Evolutionary conservation across 2,797 vertebrate species (phyloP), one percentile per base, ranked within the genome.

Genomic region (Zonotrichia albicollis): DNA sequence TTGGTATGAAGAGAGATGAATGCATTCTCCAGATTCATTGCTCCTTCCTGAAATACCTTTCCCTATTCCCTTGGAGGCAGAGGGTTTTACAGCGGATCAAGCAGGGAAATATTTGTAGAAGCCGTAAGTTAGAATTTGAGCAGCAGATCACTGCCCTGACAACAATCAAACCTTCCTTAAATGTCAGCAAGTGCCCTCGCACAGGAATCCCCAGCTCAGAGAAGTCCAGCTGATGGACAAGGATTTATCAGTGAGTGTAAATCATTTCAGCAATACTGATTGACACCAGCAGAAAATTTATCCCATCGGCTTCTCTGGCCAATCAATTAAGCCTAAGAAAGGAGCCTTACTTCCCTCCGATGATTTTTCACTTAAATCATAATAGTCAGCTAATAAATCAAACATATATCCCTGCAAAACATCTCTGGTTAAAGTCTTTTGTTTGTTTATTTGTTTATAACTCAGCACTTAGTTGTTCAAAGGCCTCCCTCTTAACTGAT

Each of bases 11-110:
- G 93, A 72, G 16, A 92, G 87, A 93, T 57, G 64, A 91, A 57
- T 17, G 38, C 77, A 77, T 93, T 94, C 92, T 61, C 60, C 67
- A 94, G 67, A 84, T 85, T 92, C 79, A 50, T 42, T 90, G 43
- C 42, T 94, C 55, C 58, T 93, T 91, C 89, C 82, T 86, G 70
- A 84, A 94, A 86, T 62, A 61, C 20, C 36, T 36, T 76, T 67
- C 79, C 29, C 55, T 45, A 40, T 74, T 79, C 87, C 84, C 87
- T 84, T 67, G 60, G 64, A 66, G 76, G 79, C 73, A 81, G 29
- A 78, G 8, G 58, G 42, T 50, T 60, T 93, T 93, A 82, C 9
- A 29, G 40, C 8, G 16, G 73, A 81, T 86, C 64, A 94, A 90
- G 57, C 0, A 34, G 21, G 42, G 80, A 84, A 93, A 82, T 91